Percentiles rank a stretch among this genome's conserved stretches.
phyloP scores from a whole-genome alignment of 2,888 invertebrate species.

The Dynastes maya region DNA sequence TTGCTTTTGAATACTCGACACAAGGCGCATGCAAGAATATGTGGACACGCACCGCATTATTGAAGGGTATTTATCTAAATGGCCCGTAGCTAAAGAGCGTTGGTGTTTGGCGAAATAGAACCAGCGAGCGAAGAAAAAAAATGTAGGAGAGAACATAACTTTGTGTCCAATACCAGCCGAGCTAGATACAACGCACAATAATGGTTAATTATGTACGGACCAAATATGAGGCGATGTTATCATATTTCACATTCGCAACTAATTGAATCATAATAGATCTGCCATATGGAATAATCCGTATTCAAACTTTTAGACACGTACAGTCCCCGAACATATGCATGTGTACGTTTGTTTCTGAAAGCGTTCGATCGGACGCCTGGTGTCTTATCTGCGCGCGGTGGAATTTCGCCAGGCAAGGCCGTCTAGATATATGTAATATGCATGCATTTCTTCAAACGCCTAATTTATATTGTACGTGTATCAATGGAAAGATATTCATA shows the following conservation, averaged over 20 bases:
- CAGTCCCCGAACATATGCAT: neutral
- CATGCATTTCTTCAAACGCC: slow-evolving; percentile 29
- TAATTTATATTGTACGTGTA: slow-evolving; percentile 29
- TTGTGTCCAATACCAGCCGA: neutral
- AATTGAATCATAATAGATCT: slow-evolving; percentile 8
- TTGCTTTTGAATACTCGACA: neutral
- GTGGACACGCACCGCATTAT: neutral
- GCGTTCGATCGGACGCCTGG: neutral
- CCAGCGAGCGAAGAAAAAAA: too few relatives aligned
- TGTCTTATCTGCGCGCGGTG: neutral
- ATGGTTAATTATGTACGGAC: slow-evolving; percentile 16
- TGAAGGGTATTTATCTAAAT: slow-evolving; percentile 14
- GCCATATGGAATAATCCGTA: too few relatives aligned
- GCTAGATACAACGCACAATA: neutral
- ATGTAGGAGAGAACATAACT: neutral
- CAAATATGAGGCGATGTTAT: slow-evolving; percentile 4
- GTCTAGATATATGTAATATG: slow-evolving; percentile 1
- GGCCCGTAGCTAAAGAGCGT: slow-evolving; percentile 8
- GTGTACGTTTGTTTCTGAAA: neutral
- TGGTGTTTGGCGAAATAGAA: slow-evolving; percentile 2
- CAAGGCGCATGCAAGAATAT: neutral
- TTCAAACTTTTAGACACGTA: too few relatives aligned
- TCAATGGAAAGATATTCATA: slow-evolving; percentile 33
- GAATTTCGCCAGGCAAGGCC: slow-evolving; percentile 15
- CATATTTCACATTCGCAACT: slow-evolving; percentile 13